Conservation (phyloP, 2,113 vertebrate genomes). For the Tautogolabrus adspersus region DNA sequence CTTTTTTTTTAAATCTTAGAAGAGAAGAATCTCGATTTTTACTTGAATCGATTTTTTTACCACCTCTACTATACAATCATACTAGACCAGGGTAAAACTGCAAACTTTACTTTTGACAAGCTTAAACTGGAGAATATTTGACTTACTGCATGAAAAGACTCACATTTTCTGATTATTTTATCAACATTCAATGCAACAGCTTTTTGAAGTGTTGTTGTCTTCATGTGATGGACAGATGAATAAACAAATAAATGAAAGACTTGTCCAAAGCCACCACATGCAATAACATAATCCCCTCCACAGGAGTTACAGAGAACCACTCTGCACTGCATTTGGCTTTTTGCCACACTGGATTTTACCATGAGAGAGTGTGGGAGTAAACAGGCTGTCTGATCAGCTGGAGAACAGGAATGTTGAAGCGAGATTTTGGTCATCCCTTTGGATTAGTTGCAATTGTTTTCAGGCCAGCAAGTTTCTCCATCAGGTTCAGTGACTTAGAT, state of each 20-base stretch:
- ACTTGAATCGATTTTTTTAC: too few relatives aligned
- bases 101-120: too few relatives aligned
- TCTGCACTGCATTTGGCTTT: conserved; percentile 31
- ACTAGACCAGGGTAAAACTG: not conserved
- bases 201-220: too few relatives aligned
- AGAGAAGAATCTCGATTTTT: too few relatives aligned
- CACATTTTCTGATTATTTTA: not conserved
- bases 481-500: not conserved
- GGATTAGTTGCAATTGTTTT: conserved; percentile 54
- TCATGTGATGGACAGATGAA: not conserved
- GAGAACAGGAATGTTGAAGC: conserved; percentile 55
- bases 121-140: not conserved
- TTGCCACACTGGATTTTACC: conserved; percentile 33
- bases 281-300: conserved; percentile 8
- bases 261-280: not conserved
- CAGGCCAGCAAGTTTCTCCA: conserved; percentile 2
- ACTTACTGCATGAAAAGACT: not conserved
- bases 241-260: not conserved
- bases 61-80: not conserved
- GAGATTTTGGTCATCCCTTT: conserved; percentile 22
- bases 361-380: conserved; percentile 50
- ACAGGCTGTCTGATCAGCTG: conserved; percentile 57
- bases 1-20: too few relatives aligned
- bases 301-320: conserved; percentile 11
- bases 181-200: not conserved